Base-by-base conservation (phyloP, 2,888 invertebrate species). In the Acanthosoma haemorrhoidale region DNA sequence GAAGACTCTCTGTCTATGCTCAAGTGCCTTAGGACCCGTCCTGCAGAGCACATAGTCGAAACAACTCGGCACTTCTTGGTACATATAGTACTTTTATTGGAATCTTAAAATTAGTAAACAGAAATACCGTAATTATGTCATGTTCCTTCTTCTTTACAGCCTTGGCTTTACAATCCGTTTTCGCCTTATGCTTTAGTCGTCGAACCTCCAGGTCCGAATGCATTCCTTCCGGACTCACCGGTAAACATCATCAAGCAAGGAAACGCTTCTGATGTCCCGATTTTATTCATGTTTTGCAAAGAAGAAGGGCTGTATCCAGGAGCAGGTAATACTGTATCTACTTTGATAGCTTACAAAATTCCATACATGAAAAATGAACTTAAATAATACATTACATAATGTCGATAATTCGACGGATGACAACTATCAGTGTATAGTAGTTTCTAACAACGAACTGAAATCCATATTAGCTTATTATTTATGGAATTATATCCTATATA, bases 301-400 rank as follows among this genome's bases (percentile, higher is more conserved):
- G 85, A 89, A 64, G 92, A 92, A 79, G 91, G 91, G 69, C 81
- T 89, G 18, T 90, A 88, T 76, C 89, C 90, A 31, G 88, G 85
- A 43, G 85, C 86, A 76, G 84, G 89, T 88, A 79, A 79, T 0
- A 18, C n/a, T n/a, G n/a, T n/a, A n/a, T n/a, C n/a, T n/a, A n/a
- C n/a, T n/a, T n/a, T n/a, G n/a, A n/a, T n/a, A n/a, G n/a, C n/a
- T n/a, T n/a, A n/a, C n/a, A n/a, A n/a, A n/a, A n/a, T n/a, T n/a
- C n/a, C n/a, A n/a, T n/a, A n/a, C n/a, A n/a, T n/a, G n/a, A n/a
- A n/a, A n/a, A n/a, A n/a, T n/a, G n/a, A n/a, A n/a, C n/a, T n/a
- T n/a, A n/a, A n/a, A n/a, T n/a, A n/a, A n/a, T n/a, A n/a, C n/a
- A n/a, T n/a, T n/a, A n/a, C n/a, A n/a, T n/a, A n/a, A n/a, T n/a